Percentiles rank a stretch among this genome's conserved stretches.
Conservation (phyloP, 1,140 invertebrate species). For the Asobara japonica region DNA sequence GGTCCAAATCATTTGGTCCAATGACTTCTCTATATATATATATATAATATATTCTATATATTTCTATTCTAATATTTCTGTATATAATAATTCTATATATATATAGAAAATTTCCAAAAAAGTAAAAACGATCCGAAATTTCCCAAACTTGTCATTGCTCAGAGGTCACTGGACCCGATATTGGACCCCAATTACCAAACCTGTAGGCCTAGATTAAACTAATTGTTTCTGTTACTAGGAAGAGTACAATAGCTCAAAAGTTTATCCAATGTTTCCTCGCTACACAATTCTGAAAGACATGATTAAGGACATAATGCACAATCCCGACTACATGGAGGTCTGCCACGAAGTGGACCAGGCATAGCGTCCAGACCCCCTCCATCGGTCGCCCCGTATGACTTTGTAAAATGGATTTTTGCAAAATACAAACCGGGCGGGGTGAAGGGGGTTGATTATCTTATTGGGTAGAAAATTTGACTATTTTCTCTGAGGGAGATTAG, state of each 20-base stretch:
- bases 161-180: no score
- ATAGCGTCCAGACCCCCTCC: constrained; percentile 63
- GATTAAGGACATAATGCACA: constrained; percentile 93
- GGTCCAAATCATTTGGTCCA: no score
- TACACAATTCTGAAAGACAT: constrained; percentile 95
- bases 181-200: background rate
- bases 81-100: no score
- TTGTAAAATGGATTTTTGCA: constrained; percentile 45
- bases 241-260: constrained; percentile 87
- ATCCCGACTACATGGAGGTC: constrained; percentile 95
- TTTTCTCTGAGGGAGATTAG: no score
- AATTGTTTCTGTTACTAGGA: constrained; percentile 70
- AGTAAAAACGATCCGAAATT: no score
- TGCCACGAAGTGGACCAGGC: constrained; percentile 83
- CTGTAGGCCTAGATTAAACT: background rate
- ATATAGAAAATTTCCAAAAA: no score
- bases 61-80: no score
- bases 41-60: no score
- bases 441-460: constrained; percentile 50
- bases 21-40: no score
- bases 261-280: constrained; percentile 91
- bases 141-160: no score
- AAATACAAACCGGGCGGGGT: constrained; percentile 38
- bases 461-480: background rate
- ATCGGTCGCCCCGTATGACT: constrained; percentile 62